These are phyloP conservation scores for Gymnopithys bicolor DNA, from an alignment of 2,797 vertebrate species.

Conservation along the genomic window DNA sequence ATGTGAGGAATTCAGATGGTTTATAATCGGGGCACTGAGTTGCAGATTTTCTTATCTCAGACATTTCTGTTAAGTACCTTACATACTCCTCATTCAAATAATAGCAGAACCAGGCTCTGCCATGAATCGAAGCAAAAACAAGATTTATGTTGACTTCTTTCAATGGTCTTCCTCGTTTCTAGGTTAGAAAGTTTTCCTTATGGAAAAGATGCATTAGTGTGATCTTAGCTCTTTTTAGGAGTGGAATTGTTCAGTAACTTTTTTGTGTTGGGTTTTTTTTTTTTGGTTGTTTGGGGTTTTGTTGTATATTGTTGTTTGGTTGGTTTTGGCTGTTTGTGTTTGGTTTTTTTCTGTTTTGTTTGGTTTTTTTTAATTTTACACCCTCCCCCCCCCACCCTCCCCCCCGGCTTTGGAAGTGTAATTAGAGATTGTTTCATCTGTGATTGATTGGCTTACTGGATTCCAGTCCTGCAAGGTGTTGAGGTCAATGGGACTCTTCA, in stretches of 20 bases:
- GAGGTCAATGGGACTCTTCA: neutral
- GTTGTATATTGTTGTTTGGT: neutral
- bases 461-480: neutral
- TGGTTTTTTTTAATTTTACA: neutral
- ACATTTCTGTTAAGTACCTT: neutral
- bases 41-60: slow-evolving; percentile 1
- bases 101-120: neutral
- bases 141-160: neutral
- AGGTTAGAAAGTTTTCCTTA: neutral
- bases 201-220: neutral
- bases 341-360: neutral
- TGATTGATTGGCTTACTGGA: neutral
- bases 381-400: accelerated
- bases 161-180: neutral
- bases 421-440: neutral
- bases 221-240: neutral
- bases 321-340: neutral
- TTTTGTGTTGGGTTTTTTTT: neutral
- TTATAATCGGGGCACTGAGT: neutral
- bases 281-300: neutral
- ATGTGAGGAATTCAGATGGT: slow-evolving; percentile 5
- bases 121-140: neutral
- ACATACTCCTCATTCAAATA: neutral
- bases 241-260: neutral
- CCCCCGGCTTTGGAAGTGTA: neutral